A percentile compares a stretch with the other conserved stretches of the same genome.
phyloP scores from a whole-genome alignment of 1,140 invertebrate genomes.

The Geopemphigus sp. region DNA sequence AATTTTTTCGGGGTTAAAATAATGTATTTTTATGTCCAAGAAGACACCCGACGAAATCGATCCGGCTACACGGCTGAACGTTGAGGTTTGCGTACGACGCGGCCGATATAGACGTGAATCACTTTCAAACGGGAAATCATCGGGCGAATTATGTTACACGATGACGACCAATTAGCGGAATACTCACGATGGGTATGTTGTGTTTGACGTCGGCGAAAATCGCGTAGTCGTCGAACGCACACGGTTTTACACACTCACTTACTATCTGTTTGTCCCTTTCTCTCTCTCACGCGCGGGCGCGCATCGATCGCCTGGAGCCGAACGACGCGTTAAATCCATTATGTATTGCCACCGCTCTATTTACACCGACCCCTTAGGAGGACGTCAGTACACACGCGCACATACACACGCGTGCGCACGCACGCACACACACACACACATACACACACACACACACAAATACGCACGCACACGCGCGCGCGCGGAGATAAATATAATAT shows the following conservation, averaged over 20 bases:
- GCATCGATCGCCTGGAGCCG: neutral
- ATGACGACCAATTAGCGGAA: conserved; percentile 9
- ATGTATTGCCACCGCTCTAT: conserved; percentile 9
- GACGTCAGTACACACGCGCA: conserved; percentile 7
- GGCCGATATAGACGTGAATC: neutral
- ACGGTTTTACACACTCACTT: neutral
- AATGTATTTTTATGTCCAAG: neutral
- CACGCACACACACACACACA: too few species aligned
- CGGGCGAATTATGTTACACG: conserved; percentile 1
- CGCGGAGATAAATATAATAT: neutral
- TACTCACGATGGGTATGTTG: neutral
- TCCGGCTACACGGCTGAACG: neutral
- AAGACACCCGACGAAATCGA: neutral
- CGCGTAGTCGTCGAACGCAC: too few species aligned
- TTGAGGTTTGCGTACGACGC: too few species aligned
- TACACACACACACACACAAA: conserved; percentile 7
- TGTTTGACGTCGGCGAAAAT: conserved; percentile 9
- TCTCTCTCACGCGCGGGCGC: neutral
- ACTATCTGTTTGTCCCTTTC: neutral
- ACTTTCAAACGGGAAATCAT: neutral
- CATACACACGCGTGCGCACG: neutral
- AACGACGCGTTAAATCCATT: conserved; percentile 36
- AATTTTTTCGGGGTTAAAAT: neutral
- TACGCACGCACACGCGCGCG: neutral
- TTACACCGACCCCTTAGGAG: conserved; percentile 5